phyloP scores from a whole-genome alignment of 1,140 invertebrate species.

The Tetragnatha versicolor region DNA sequence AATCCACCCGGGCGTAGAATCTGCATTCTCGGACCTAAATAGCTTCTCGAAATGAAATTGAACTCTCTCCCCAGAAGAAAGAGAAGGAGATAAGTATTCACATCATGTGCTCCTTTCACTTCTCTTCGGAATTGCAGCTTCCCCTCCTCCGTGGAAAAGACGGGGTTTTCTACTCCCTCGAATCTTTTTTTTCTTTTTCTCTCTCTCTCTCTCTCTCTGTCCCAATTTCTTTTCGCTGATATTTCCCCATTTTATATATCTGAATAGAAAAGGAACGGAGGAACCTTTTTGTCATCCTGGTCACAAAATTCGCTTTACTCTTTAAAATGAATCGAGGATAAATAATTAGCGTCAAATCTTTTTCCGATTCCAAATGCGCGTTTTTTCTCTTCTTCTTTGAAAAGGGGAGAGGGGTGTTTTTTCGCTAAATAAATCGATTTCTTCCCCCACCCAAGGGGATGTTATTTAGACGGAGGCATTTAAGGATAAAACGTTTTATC shows the following conservation, averaged over 20 bases:
- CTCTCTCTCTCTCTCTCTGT: too few species aligned
- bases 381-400: background rate
- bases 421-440: too few species aligned
- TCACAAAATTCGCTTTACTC: constrained; percentile 1
- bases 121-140: too few species aligned
- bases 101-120: constrained; percentile 1
- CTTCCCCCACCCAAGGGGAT: too few species aligned
- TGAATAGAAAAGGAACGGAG: background rate
- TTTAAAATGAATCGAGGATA: constrained; percentile 11
- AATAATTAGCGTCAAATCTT: background rate
- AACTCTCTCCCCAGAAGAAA: background rate
- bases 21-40: constrained; percentile 17
- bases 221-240: background rate
- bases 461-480: too few species aligned
- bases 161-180: background rate
- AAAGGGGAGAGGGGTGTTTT: too few species aligned
- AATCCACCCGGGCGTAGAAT: constrained; percentile 4
- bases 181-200: too few species aligned
- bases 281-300: background rate
- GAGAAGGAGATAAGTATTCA: constrained; percentile 28
- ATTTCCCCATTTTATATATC: background rate
- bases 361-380: background rate
- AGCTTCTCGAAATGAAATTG: constrained; percentile 39
- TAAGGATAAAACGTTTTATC: too few species aligned
- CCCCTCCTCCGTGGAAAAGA: too few species aligned